Evolutionary conservation across 2,888 invertebrate genomes (phyloP).

Genomic region (Odontothrips loti): DNA sequence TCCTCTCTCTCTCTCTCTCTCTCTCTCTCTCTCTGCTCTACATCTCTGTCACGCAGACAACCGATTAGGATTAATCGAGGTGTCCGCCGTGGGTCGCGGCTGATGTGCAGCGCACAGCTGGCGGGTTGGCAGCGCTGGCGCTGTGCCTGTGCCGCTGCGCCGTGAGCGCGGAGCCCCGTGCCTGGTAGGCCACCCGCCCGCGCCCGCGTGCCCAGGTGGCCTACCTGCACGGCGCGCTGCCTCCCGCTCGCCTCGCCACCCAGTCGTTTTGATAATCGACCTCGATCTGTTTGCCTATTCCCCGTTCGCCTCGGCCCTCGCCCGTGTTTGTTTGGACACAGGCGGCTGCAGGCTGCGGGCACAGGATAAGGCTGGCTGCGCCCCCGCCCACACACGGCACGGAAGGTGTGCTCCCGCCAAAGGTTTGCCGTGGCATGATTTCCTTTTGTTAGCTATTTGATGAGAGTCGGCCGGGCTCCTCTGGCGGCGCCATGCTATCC

Average conservation of each 20-base stretch:
- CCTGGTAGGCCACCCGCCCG: neutral
- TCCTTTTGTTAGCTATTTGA: conserved; percentile 25
- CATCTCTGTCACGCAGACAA: neutral
- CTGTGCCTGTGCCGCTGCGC: neutral
- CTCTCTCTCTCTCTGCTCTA: neutral
- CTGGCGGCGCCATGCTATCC: neutral
- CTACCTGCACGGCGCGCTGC: neutral
- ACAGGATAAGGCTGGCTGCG: too few species aligned
- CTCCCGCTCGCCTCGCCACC: neutral
- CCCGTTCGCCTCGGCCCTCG: too few species aligned
- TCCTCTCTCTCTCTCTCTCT: too few species aligned
- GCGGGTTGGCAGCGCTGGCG: neutral
- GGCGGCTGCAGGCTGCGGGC: too few species aligned
- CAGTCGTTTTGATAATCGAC: too few species aligned
- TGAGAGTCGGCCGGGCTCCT: neutral
- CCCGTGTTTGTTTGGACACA: too few species aligned
- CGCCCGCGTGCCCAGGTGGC: neutral
- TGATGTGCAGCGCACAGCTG: neutral
- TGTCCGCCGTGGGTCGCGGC: neutral
- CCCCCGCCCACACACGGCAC: neutral
- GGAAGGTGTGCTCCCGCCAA: neutral
- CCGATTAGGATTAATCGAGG: conserved; percentile 11
- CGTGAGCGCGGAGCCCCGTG: neutral
- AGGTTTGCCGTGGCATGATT: neutral
- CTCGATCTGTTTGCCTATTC: too few species aligned